These are phyloP conservation scores for Genyomyrus donnyi DNA, from an alignment of 2,113 vertebrate species.

Conservation along the genomic window DNA sequence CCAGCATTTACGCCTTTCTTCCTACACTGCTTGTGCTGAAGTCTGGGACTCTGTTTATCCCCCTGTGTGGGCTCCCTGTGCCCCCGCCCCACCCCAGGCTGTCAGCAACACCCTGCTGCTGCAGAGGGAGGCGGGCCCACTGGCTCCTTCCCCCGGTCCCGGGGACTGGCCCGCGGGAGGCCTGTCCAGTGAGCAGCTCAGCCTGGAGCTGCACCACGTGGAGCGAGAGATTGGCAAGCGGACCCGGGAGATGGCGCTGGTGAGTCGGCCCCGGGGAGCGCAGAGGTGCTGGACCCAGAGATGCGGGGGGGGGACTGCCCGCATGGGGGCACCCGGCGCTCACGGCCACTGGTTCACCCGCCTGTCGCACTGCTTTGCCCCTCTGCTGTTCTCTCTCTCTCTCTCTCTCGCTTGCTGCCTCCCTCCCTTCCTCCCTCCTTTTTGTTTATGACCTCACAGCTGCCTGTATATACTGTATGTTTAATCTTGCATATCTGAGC, in stretches of 20 bases:
- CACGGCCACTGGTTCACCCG: neutral
- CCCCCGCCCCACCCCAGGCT: conserved; percentile 62
- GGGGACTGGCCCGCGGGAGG: conserved; percentile 81
- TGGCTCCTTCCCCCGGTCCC: conserved; percentile 70
- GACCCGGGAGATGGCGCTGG: conserved; percentile 88
- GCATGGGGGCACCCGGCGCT: too few species aligned
- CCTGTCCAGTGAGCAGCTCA: conserved; percentile 89
- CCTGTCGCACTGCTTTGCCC: neutral
- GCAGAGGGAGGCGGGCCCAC: conserved; percentile 77
- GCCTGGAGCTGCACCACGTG: conserved; percentile 91
- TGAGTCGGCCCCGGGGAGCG: conserved; percentile 46
- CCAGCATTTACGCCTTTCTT: neutral
- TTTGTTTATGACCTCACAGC: neutral
- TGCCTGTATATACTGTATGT: neutral
- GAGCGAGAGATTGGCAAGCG: conserved; percentile 94
- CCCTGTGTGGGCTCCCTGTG: neutral
- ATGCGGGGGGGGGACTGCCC: neutral
- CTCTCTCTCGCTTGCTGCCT: neutral
- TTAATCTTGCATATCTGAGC: neutral
- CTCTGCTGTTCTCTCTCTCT: neutral
- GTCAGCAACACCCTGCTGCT: conserved; percentile 81
- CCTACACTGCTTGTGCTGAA: neutral
- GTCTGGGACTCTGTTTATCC: neutral
- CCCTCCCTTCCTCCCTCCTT: neutral
- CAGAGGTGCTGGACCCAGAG: neutral